A percentile compares a stretch with the other conserved stretches of the same genome.
Evolutionary conservation across 2,888 invertebrate species (phyloP).

Genomic region (Chironomus tentans): DNA sequence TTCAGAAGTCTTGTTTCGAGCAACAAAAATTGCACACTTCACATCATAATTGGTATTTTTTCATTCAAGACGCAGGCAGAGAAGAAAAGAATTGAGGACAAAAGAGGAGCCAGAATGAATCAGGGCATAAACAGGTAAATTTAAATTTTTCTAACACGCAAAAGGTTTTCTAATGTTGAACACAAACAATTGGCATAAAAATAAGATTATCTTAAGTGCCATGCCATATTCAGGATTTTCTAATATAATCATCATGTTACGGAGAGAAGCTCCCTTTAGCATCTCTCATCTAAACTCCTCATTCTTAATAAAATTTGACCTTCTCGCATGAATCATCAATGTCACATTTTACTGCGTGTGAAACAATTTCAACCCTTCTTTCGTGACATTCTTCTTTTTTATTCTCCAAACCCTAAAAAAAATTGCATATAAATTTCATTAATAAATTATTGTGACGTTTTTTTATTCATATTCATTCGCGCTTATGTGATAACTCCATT

Average conservation of each 20-base stretch:
- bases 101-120: neutral
- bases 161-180: neutral
- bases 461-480: neutral
- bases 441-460: constrained; percentile 13
- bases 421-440: constrained; percentile 13
- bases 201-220: constrained; percentile 24
- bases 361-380: constrained; percentile 13
- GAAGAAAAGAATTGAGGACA: too few relatives aligned
- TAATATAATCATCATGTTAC: constrained; percentile 22
- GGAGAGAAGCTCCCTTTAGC: neutral
- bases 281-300: too few relatives aligned
- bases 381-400: neutral
- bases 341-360: constrained; percentile 23
- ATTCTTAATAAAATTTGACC: constrained; percentile 7
- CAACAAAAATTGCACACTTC: constrained; percentile 12
- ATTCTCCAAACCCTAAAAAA: neutral
- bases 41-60: constrained; percentile 11
- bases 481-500: neutral
- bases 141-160: constrained; percentile 5
- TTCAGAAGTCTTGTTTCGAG: neutral
- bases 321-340: constrained; percentile 15
- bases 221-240: neutral
- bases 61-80: neutral
- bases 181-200: constrained; percentile 5
- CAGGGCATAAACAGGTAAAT: constrained; percentile 15